phyloP scores from a whole-genome alignment of 1,140 invertebrate species.

The Brachionus manjavacas region DNA sequence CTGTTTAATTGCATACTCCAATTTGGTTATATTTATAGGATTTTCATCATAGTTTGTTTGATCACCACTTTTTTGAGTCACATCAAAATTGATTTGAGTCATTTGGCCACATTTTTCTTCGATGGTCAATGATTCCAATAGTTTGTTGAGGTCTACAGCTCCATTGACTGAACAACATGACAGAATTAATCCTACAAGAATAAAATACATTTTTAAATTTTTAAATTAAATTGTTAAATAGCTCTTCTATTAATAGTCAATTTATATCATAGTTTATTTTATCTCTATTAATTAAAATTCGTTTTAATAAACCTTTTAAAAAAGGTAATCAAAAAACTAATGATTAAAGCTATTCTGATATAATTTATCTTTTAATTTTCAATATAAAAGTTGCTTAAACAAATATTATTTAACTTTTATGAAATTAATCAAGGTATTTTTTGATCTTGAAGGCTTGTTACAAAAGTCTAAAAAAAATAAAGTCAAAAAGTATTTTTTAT shows the following conservation, averaged over 20 bases:
- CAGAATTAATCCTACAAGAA: not conserved
- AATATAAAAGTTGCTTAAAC: too few species aligned
- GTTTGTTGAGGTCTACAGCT: not conserved
- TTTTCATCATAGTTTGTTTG: not conserved
- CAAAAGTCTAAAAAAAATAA: too few species aligned
- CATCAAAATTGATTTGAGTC: conserved; percentile 8
- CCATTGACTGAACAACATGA: not conserved
- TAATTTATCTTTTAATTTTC: too few species aligned
- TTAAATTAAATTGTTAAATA: not conserved
- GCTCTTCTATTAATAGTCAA: not conserved
- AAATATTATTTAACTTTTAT: too few species aligned
- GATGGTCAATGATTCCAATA: not conserved
- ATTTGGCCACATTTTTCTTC: conserved; percentile 38
- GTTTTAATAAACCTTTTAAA: too few species aligned
- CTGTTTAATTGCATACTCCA: not conserved
- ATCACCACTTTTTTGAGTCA: not conserved
- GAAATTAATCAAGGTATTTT: too few species aligned
- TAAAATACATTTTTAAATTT: not conserved
- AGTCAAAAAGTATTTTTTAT: too few species aligned
- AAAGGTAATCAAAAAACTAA: too few species aligned
- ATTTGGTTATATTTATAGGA: not conserved
- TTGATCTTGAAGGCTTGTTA: too few species aligned
- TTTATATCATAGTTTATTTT: too few species aligned
- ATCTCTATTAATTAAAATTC: too few species aligned
- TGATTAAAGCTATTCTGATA: too few species aligned